phyloP scores from a whole-genome alignment of 2,888 invertebrate genomes.

The Drosophila lutescens region DNA sequence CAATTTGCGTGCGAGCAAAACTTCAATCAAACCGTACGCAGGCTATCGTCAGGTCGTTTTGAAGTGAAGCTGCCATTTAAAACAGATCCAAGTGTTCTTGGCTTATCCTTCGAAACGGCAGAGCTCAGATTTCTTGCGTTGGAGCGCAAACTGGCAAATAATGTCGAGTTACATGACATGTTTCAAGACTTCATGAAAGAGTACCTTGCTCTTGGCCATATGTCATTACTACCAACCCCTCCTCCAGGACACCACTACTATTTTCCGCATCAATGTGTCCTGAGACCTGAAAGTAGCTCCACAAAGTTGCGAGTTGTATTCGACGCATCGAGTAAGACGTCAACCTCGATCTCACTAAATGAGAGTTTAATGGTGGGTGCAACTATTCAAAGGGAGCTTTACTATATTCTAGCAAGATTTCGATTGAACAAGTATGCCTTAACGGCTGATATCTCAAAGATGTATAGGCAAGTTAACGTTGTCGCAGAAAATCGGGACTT shows the following conservation, averaged over 20 bases:
- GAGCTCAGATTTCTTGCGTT: slow-evolving; percentile 1
- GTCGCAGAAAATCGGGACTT: no score
- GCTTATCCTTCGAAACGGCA: slow-evolving; percentile 1
- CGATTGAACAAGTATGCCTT: no score
- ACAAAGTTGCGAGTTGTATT: neutral
- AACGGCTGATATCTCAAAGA: no score
- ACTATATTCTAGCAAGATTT: slow-evolving; percentile 1
- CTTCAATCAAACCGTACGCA: neutral
- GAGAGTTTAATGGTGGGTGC: slow-evolving; percentile 1
- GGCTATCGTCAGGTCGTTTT: slow-evolving; percentile 10
- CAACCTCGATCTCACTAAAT: slow-evolving; percentile 4
- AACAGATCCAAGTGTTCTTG: neutral
- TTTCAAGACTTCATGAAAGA: slow-evolving; percentile 3
- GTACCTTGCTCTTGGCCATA: neutral
- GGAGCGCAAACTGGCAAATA: neutral
- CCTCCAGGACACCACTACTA: slow-evolving; percentile 2
- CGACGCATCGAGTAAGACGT: neutral
- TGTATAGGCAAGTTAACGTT: no score
- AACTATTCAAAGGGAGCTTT: neutral
- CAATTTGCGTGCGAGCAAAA: no score
- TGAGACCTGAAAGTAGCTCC: slow-evolving; percentile 1
- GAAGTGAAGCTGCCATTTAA: slow-evolving; percentile 2
- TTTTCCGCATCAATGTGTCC: slow-evolving; percentile 4
- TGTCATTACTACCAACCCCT: neutral
- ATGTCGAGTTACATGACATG: neutral